phyloP scores from a whole-genome alignment of 37 sponge, comb jelly and placozoan species.

The Amphimedon queenslandica region DNA sequence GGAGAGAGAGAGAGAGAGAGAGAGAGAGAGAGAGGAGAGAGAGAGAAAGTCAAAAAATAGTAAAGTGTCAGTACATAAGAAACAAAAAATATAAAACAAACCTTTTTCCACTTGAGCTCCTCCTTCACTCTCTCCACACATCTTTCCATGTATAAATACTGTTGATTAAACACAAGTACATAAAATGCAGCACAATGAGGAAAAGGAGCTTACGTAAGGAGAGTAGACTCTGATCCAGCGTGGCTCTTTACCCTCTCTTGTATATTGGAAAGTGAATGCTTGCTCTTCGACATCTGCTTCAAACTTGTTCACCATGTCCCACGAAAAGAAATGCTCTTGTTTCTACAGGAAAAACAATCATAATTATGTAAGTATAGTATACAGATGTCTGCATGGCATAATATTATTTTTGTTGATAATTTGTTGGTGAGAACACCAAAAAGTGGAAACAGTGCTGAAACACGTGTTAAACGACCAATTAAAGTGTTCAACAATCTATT shows the following conservation, averaged over 20 bases:
- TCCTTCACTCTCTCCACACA: slow-evolving; percentile 70
- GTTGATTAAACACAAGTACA: neutral
- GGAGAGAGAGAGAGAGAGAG: no score
- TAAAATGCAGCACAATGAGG: neutral
- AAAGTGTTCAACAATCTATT: no score
- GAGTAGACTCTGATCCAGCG: slow-evolving; percentile 70
- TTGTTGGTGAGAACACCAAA: no score
- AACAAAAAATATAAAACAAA: neutral
- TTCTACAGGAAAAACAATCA: slow-evolving; percentile 8
- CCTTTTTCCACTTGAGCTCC: slow-evolving; percentile 50
- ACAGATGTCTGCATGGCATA: no score
- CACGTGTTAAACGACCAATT: no score
- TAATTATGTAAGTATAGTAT: no score
- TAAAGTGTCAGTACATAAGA: no score
- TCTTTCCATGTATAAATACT: slow-evolving; percentile 75
- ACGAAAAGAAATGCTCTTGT: slow-evolving; percentile 72
- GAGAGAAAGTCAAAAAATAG: no score
- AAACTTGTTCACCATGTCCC: slow-evolving; percentile 59
- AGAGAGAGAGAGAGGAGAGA: no score
- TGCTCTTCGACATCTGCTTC: slow-evolving; percentile 83
- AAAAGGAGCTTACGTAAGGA: slow-evolving; percentile 38
- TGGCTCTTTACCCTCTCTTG: slow-evolving; percentile 56
- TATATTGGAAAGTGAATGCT: slow-evolving; percentile 69
- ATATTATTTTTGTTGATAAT: no score
- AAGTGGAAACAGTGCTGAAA: no score